Conservation (phyloP, 2,797 vertebrate genomes). For the Urocyon cinereoargenteus region DNA sequence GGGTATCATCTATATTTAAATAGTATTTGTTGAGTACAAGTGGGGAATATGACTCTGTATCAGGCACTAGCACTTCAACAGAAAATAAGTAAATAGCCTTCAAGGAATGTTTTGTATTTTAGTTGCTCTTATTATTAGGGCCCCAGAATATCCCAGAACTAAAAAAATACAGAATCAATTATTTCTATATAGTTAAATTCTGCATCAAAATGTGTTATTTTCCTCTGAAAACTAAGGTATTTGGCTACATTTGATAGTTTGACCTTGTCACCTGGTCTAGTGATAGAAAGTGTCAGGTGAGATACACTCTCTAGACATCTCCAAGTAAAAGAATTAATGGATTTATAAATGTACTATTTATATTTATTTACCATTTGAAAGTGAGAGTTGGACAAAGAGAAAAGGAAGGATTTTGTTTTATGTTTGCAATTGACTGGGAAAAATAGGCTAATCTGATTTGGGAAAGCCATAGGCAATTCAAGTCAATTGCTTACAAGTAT, state of each 20-base stretch:
- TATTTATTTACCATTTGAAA: background rate
- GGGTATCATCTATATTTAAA: background rate
- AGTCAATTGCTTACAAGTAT: background rate
- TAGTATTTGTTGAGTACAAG: background rate
- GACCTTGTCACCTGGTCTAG: background rate
- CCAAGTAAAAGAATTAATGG: background rate
- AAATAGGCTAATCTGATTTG: background rate
- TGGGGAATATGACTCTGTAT: background rate
- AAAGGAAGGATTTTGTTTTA: slow-evolving; percentile 27
- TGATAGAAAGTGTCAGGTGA: background rate
- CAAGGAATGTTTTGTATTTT: slow-evolving; percentile 2
- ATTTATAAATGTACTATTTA: slow-evolving; percentile 4
- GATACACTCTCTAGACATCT: background rate
- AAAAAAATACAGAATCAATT: background rate
- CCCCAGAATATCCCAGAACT: background rate
- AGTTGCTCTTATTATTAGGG: background rate
- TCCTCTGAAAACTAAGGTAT: slow-evolving; percentile 11
- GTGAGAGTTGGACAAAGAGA: background rate
- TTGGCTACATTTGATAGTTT: background rate
- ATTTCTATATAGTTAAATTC: background rate
- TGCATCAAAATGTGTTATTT: background rate
- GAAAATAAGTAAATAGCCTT: background rate
- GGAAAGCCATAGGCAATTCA: background rate
- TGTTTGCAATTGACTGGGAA: slow-evolving; percentile 6
- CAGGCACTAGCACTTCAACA: background rate